These are phyloP conservation scores for Lampris incognitus DNA, from an alignment of 2,113 vertebrate species.

Conservation along the genomic window DNA sequence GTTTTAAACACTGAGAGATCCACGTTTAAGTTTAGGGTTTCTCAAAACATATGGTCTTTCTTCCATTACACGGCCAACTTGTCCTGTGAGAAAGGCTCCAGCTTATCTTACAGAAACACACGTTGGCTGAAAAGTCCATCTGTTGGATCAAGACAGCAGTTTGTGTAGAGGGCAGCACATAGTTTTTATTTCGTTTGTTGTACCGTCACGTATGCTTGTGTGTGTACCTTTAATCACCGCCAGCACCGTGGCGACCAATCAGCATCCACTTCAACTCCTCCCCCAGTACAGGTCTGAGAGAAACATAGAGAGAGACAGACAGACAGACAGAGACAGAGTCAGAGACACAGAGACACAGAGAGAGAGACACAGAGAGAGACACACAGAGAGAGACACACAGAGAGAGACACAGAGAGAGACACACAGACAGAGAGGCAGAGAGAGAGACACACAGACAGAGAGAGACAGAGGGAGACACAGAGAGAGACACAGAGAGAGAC, in stretches of 20 bases:
- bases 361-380: neutral
- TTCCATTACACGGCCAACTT: no score
- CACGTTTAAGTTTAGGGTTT: no score
- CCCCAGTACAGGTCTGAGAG: conserved; percentile 41
- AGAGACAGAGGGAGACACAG: neutral
- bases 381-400: neutral
- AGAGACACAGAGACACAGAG: neutral
- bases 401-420: neutral
- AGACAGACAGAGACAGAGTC: conserved; percentile 3
- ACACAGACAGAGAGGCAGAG: neutral
- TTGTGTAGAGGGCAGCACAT: neutral
- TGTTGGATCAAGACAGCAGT: neutral
- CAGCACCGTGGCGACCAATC: conserved; percentile 54
- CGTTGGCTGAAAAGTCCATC: no score
- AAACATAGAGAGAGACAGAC: neutral
- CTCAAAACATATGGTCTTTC: no score
- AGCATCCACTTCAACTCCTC: conserved; percentile 47
- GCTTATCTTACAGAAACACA: no score
- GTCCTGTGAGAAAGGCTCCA: no score
- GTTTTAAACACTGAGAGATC: no score
- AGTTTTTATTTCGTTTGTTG: neutral
- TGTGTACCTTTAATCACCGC: conserved; percentile 24
- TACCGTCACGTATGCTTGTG: neutral
- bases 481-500: neutral
- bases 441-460: neutral